Conservation (phyloP, 2,113 vertebrate species). For the Paralichthys olivaceus region DNA sequence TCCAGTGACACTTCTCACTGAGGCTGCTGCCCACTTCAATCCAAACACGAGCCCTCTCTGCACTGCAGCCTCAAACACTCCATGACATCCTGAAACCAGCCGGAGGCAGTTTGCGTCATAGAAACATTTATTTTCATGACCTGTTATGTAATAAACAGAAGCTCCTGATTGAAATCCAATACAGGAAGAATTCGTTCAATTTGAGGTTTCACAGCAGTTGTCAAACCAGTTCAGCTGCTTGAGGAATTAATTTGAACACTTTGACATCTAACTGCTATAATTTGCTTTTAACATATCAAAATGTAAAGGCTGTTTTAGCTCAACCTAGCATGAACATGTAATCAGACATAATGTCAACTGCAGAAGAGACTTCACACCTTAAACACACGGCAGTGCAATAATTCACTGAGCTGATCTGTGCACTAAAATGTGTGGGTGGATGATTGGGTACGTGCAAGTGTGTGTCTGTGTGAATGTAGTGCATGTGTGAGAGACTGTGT, state of each 20-base stretch:
- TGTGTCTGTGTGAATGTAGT: too few species aligned
- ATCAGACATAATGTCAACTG: too few species aligned
- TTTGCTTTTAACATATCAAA: too few species aligned
- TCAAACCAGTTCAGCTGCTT: too few species aligned
- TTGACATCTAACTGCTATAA: too few species aligned
- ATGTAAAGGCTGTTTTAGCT: too few species aligned
- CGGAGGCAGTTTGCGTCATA: background rate
- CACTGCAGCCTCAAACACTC: background rate
- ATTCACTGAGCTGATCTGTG: conserved; percentile 1
- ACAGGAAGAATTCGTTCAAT: background rate
- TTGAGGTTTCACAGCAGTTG: too few species aligned
- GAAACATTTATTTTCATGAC: background rate
- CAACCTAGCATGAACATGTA: too few species aligned
- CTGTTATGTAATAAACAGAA: background rate
- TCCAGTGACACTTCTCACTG: background rate
- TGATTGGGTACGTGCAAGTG: background rate
- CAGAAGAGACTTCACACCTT: background rate
- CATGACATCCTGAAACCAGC: background rate
- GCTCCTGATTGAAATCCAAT: conserved; percentile 4
- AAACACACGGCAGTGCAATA: background rate
- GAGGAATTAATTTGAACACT: too few species aligned
- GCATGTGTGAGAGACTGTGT: conserved; percentile 17
- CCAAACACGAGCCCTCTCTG: too few species aligned
- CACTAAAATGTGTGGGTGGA: conserved; percentile 27
- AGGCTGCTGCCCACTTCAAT: background rate